Percentiles rank a stretch among this genome's conserved stretches.
Evolutionary conservation across 2,888 invertebrate genomes (phyloP).

Genomic region (Apoderus coryli): DNA sequence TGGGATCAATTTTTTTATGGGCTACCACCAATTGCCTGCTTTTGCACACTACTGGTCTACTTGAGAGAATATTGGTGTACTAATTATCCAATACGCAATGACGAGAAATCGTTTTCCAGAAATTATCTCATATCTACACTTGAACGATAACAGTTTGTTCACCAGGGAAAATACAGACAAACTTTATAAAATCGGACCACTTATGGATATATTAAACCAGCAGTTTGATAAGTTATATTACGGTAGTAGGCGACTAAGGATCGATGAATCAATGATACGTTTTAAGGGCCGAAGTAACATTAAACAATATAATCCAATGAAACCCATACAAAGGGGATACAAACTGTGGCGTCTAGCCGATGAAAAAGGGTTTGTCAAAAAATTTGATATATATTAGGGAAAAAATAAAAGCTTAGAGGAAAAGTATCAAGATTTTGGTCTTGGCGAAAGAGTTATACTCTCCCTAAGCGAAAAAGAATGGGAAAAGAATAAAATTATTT

Average conservation of each 20-base stretch:
- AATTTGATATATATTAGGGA: conserved; percentile 19
- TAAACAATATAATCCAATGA: conserved; percentile 14
- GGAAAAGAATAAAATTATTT: neutral
- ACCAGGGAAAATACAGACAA: conserved; percentile 12
- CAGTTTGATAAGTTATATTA: conserved; percentile 1
- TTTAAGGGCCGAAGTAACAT: conserved; percentile 14
- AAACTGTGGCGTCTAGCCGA: conserved; percentile 17
- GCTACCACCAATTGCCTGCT: conserved; percentile 6
- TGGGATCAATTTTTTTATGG: conserved; percentile 8
- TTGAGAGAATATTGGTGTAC: neutral
- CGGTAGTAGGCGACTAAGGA: conserved; percentile 9
- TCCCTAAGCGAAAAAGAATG: neutral
- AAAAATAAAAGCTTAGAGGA: conserved; percentile 12
- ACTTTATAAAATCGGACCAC: conserved; percentile 9
- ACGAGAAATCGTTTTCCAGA: neutral
- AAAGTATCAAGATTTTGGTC: neutral
- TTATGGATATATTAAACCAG: conserved; percentile 2
- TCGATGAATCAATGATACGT: conserved; percentile 16
- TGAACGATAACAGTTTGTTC: conserved; percentile 12
- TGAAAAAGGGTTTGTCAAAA: conserved; percentile 14
- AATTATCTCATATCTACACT: conserved; percentile 8
- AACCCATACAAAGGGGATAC: conserved; percentile 13
- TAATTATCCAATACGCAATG: neutral
- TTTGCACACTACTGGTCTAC: conserved; percentile 7
- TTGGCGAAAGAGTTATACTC: neutral